These are phyloP conservation scores for Leptopilina myrica DNA, from an alignment of 2,888 invertebrate genomes.

Conservation along the genomic window DNA sequence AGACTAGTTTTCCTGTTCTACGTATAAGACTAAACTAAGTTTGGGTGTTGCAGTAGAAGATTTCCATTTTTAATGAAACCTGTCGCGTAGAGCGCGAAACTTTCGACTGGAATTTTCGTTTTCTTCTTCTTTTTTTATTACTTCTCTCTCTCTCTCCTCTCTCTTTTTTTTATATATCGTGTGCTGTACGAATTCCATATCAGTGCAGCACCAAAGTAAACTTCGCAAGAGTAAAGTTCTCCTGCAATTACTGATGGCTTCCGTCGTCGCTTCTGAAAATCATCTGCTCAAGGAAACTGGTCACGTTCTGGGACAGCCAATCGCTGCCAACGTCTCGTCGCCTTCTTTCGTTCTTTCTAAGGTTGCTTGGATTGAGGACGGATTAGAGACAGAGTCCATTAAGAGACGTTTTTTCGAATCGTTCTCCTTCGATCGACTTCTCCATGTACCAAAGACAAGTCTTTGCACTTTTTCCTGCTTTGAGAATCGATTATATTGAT, in stretches of 20 bases:
- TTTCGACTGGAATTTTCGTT: background rate
- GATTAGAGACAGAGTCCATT: slow-evolving; percentile 67
- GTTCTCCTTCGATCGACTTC: slow-evolving; percentile 31
- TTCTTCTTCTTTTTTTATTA: background rate
- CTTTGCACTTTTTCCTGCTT: slow-evolving; percentile 36
- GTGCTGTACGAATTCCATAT: slow-evolving; percentile 36
- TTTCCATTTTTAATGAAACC: slow-evolving; percentile 40
- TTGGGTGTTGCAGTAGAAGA: slow-evolving; percentile 29
- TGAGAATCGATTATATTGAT: slow-evolving; percentile 23
- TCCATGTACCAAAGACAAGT: slow-evolving; percentile 34
- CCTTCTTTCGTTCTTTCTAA: slow-evolving; percentile 45
- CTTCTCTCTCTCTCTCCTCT: too few relatives aligned
- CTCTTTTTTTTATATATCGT: slow-evolving; percentile 22
- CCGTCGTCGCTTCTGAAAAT: slow-evolving; percentile 53
- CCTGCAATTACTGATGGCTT: slow-evolving; percentile 61
- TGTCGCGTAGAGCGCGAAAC: slow-evolving; percentile 29
- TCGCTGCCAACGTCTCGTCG: slow-evolving; percentile 56
- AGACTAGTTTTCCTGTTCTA: slow-evolving; percentile 14
- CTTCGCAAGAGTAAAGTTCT: slow-evolving; percentile 52
- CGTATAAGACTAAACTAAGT: slow-evolving; percentile 18
- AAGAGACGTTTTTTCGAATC: slow-evolving; percentile 52
- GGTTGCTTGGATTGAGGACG: slow-evolving; percentile 53
- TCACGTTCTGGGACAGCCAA: slow-evolving; percentile 65
- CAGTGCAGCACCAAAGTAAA: slow-evolving; percentile 32
- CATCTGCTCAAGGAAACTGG: slow-evolving; percentile 60